phyloP scores from a whole-genome alignment of 2,113 vertebrate genomes.

The Psilopsiagon aymara region DNA sequence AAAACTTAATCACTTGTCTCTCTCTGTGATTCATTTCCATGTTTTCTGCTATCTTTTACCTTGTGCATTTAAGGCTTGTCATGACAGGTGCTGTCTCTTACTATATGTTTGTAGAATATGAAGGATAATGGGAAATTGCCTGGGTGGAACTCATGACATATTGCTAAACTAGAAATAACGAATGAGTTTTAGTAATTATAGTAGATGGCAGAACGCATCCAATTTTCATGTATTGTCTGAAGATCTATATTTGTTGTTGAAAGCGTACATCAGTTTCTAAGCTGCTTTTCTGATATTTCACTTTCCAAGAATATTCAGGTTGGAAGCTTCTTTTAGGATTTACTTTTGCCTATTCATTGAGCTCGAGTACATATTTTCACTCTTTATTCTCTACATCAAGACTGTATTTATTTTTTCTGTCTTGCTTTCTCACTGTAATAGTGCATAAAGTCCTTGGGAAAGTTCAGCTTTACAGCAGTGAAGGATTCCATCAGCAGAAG shows the following conservation, averaged over 20 bases:
- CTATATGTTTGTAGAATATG: slow-evolving; percentile 31
- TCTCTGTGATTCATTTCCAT: slow-evolving; percentile 32
- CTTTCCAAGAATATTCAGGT: background rate
- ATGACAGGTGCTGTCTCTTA: slow-evolving; percentile 29
- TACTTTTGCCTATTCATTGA: background rate
- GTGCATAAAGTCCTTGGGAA: background rate
- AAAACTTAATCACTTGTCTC: slow-evolving; percentile 11
- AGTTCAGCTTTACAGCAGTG: background rate
- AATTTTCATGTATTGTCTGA: background rate
- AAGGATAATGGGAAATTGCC: slow-evolving; percentile 27
- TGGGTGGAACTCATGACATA: slow-evolving; percentile 23
- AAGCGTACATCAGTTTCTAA: background rate
- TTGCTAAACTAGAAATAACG: slow-evolving; percentile 31
- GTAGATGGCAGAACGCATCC: background rate
- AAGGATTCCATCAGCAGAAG: background rate
- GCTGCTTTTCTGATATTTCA: background rate
- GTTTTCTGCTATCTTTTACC: slow-evolving; percentile 34
- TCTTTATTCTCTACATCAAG: background rate
- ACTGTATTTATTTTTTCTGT: background rate
- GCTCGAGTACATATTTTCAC: background rate
- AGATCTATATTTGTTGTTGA: background rate
- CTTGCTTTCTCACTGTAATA: background rate
- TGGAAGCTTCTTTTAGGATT: background rate
- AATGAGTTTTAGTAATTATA: slow-evolving; percentile 23
- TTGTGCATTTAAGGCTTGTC: slow-evolving; percentile 25